These are phyloP conservation scores for Anguilla rostrata DNA, from an alignment of 2,113 vertebrate species.

Conservation along the genomic window DNA sequence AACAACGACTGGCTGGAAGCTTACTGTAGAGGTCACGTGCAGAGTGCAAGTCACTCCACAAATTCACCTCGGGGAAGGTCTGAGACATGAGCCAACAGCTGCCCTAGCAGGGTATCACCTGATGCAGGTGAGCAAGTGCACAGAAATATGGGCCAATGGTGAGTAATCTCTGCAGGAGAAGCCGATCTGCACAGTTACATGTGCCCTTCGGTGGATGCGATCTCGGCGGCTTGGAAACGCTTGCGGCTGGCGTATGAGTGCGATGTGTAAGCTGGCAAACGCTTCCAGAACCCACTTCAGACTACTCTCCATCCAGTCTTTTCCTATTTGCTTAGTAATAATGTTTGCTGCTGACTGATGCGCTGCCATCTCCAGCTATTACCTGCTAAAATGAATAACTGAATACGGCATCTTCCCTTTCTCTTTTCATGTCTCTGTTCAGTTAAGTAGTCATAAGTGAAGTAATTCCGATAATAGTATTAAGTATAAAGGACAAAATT, in stretches of 20 bases:
- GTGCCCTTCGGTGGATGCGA: constrained; percentile 37
- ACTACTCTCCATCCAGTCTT: constrained; percentile 72
- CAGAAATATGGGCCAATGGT: constrained; percentile 55
- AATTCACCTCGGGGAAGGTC: constrained; percentile 57
- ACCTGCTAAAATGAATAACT: neutral
- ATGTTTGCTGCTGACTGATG: constrained; percentile 33
- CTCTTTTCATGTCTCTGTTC: no score
- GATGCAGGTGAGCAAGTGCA: constrained; percentile 72
- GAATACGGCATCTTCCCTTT: no score
- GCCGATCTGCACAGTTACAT: constrained; percentile 27
- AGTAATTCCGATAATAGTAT: neutral
- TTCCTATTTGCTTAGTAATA: neutral
- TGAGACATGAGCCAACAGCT: constrained; percentile 63
- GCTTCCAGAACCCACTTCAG: constrained; percentile 66
- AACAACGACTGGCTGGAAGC: constrained; percentile 45
- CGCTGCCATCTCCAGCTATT: constrained; percentile 8
- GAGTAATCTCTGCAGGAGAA: constrained; percentile 47
- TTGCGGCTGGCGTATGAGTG: constrained; percentile 76
- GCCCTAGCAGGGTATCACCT: constrained; percentile 67
- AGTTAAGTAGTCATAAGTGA: neutral
- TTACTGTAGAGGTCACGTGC: constrained; percentile 55
- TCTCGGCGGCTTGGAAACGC: constrained; percentile 68
- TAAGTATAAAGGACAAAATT: neutral
- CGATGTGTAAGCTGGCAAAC: constrained; percentile 75
- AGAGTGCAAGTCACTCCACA: constrained; percentile 48